Base-by-base conservation (phyloP, 2,888 invertebrate genomes). In the Scaeva pyrastri region DNA sequence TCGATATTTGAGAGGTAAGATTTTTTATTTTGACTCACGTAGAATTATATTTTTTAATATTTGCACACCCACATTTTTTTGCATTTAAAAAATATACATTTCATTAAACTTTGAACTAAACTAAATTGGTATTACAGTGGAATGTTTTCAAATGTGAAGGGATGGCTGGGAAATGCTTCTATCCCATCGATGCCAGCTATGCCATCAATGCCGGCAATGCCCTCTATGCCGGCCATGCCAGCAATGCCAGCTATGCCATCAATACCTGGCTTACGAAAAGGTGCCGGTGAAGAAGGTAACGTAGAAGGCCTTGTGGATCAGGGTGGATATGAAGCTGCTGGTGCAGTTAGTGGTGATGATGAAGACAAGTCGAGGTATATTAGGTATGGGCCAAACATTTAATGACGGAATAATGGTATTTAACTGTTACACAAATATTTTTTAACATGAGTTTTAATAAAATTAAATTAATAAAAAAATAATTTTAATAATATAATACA, bases 351-450 rank as follows among this genome's bases (percentile, higher is more conserved):
- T 90, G 91, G 90, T 92, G 97, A 97, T 90, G 97, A 97, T 93
- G 97, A 97, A 93, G 97, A 97, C 94, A 96, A 97, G 94, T 96
- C 96, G 93, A 96, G 96, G 96, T 96, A 95, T 93, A 95, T 93
- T 94, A 95, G 95, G 95, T 95, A 95, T 94, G 95, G 95, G 95
- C 94, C 94, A 89, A 88, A 90, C 92, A 92, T 90, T 91, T 93
- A 92, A 92, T 92, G 92, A 92, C 90, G 92, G 92, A 92, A 92
- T 91, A 89, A 89, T 90, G 90, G 89, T 90, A 90, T 90, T 85
- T 86, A 78, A 62, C 73, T 76, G 74, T 88, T 88, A 88, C 86
- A 88, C 66, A 39, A 66, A 45, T 68, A 52, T 83, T 88, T 66
- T 48, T 87, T 80, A 86, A 14, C 76, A 73, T 82, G 21, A 79